A percentile compares a stretch with the other conserved stretches of the same genome.
phyloP scores from a whole-genome alignment of 2,888 invertebrate genomes.

The Acanthococcus lagerstroemiae region DNA sequence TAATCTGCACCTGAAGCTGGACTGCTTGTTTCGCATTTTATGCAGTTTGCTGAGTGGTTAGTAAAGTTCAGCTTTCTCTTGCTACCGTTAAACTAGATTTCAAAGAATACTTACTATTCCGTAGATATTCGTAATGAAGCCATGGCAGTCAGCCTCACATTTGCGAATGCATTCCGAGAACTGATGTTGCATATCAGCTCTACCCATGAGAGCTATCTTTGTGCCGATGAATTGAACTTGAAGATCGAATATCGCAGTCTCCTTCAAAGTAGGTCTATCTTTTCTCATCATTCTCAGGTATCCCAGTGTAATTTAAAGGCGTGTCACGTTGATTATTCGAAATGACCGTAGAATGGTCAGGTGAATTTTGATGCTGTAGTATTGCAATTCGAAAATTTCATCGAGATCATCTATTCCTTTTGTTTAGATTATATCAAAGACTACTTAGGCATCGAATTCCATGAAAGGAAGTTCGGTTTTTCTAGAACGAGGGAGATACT shows the following conservation, averaged over 20 bases:
- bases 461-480: constrained; percentile 67
- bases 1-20: too few relatives aligned
- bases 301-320: too few relatives aligned
- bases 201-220: constrained; percentile 8
- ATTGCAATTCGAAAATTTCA: too few relatives aligned
- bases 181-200: not conserved
- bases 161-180: not conserved
- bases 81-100: too few relatives aligned
- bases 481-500: constrained; percentile 66
- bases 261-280: constrained; percentile 4
- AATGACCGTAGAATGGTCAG: too few relatives aligned
- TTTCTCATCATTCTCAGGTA: too few relatives aligned
- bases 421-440: constrained; percentile 61
- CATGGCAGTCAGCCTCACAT: constrained; percentile 9
- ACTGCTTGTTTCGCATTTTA: too few relatives aligned
- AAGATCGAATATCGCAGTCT: constrained; percentile 11
- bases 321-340: too few relatives aligned
- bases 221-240: not conserved
- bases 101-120: too few relatives aligned
- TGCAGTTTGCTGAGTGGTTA: too few relatives aligned
- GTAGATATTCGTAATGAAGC: constrained; percentile 5
- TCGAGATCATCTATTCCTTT: constrained; percentile 38
- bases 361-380: too few relatives aligned
- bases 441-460: constrained; percentile 65
- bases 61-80: too few relatives aligned